Evolutionary conservation across 1,140 invertebrate species (phyloP).

Genomic region (Gonatopus flavifemur): DNA sequence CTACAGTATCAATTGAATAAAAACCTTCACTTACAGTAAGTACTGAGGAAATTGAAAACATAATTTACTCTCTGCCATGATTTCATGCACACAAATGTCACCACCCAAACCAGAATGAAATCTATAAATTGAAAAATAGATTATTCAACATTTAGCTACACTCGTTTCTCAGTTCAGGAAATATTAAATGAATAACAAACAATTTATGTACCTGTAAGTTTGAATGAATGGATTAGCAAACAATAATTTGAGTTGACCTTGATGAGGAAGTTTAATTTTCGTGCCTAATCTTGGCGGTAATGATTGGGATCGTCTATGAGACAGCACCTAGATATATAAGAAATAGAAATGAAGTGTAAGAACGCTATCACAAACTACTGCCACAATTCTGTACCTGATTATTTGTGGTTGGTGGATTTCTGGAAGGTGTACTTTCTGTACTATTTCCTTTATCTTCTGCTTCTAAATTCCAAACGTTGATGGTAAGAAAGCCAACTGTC

Average conservation of each 20-base stretch:
- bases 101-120: constrained; percentile 89
- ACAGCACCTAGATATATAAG: constrained; percentile 55
- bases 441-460: constrained; percentile 71
- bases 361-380: not conserved
- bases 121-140: constrained; percentile 25
- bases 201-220: constrained; percentile 68
- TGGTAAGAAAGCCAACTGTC: constrained; percentile 79
- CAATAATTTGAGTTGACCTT: constrained; percentile 71
- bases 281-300: constrained; percentile 78
- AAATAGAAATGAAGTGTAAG: constrained; percentile 14
- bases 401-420: constrained; percentile 49
- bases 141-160: not conserved
- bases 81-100: constrained; percentile 90
- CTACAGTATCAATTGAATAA: constrained; percentile 4
- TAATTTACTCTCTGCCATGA: constrained; percentile 87
- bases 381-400: constrained; percentile 26
- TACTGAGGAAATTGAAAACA: constrained; percentile 87
- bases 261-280: constrained; percentile 78
- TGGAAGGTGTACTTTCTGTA: constrained; percentile 70
- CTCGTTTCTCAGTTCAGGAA: not conserved
- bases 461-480: constrained; percentile 81
- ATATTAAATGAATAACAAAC: not conserved
- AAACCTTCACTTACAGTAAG: constrained; percentile 72
- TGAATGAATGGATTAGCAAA: constrained; percentile 77
- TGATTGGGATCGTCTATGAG: constrained; percentile 82